These are phyloP conservation scores for Puntigrus tetrazona DNA, from an alignment of 2,113 vertebrate species.

Conservation along the genomic window DNA sequence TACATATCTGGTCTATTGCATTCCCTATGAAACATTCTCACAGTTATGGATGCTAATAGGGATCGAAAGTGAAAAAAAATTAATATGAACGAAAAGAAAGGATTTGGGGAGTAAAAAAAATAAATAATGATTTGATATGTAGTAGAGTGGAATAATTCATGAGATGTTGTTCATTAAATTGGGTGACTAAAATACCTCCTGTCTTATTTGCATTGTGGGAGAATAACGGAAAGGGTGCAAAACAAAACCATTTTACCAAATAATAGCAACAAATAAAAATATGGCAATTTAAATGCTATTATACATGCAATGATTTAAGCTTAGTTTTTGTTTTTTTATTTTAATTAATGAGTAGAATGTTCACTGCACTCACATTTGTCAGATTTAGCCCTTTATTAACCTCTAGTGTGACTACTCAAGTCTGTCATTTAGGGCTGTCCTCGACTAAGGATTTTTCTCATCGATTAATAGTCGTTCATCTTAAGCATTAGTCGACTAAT, in stretches of 20 bases:
- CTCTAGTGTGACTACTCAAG: background rate
- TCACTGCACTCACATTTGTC: background rate
- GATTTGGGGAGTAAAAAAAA: background rate
- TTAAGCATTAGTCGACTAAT: too few species aligned
- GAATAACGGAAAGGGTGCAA: background rate
- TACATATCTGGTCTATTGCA: background rate
- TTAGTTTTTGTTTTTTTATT: too few species aligned
- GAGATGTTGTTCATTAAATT: background rate
- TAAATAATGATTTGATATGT: background rate
- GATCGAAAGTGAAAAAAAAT: background rate
- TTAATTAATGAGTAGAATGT: background rate
- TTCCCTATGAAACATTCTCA: background rate
- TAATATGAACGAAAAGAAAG: background rate
- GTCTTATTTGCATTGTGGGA: background rate
- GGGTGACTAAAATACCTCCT: background rate
- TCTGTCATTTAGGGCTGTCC: too few species aligned
- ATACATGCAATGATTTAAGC: background rate
- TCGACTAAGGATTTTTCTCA: too few species aligned
- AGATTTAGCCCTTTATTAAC: background rate
- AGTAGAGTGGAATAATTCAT: background rate
- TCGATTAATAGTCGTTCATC: too few species aligned
- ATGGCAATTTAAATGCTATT: background rate
- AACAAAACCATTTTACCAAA: background rate
- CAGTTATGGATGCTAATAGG: background rate
- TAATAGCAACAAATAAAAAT: too few species aligned